Conservation (phyloP, 2,113 vertebrate species). For the Meleagris gallopavo region DNA sequence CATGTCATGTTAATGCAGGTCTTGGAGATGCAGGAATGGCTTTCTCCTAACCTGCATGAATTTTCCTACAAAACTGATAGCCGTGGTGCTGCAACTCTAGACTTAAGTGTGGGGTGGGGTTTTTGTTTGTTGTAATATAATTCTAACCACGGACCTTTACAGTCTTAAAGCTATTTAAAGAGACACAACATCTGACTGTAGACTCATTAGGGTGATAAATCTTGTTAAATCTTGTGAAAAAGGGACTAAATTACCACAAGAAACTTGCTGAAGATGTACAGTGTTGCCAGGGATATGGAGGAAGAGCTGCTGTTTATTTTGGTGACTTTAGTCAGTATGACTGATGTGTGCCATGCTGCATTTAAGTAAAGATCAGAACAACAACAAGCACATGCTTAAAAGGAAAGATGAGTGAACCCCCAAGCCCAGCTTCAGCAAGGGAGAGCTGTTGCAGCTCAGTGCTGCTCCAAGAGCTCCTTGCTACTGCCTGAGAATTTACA, state of each 20-base stretch:
- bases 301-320: neutral
- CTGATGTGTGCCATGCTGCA: neutral
- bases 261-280: constrained; percentile 4
- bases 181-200: neutral
- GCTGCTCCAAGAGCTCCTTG: neutral
- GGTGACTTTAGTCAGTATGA: neutral
- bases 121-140: neutral
- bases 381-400: neutral
- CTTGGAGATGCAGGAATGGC: neutral
- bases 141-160: too few relatives aligned
- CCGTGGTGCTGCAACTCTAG: neutral
- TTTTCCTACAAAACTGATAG: neutral
- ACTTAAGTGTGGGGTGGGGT: neutral
- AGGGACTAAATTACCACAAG: neutral
- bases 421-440: neutral
- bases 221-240: constrained; percentile 14
- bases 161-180: too few relatives aligned
- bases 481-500: neutral
- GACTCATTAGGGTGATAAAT: neutral
- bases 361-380: neutral
- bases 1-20: neutral
- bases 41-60: accelerated
- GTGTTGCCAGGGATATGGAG: neutral
- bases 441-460: neutral
- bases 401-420: neutral